phyloP scores from a whole-genome alignment of 2,797 vertebrate genomes.

The Pseudocheirus occidentalis region DNA sequence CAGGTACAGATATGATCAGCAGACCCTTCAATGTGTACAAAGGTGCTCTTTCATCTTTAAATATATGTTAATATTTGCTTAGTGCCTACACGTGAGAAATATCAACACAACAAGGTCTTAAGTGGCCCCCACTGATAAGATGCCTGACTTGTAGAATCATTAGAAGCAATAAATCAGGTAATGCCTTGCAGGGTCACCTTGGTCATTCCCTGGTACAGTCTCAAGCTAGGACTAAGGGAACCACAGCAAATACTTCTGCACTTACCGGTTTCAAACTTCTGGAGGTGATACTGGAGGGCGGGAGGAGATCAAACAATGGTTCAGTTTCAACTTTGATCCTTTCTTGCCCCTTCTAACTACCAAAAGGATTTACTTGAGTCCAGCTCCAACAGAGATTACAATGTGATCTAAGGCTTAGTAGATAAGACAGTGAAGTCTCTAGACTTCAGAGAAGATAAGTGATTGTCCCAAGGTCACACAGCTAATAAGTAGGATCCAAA shows the following conservation, averaged over 20 bases:
- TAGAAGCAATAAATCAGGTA: not conserved
- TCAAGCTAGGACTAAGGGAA: not conserved
- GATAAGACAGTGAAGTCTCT: not conserved
- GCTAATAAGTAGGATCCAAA: not conserved
- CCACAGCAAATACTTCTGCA: not conserved
- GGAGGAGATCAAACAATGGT: not conserved
- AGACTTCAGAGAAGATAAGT: not conserved
- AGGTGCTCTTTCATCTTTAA: conserved; percentile 35
- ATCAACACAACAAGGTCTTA: not conserved
- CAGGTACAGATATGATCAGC: not conserved
- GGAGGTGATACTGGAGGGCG: too few relatives aligned
- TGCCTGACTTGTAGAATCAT: not conserved
- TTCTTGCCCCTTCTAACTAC: not conserved
- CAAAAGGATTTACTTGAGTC: not conserved
- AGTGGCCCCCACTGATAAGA: not conserved
- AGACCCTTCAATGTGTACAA: not conserved
- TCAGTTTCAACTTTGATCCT: not conserved
- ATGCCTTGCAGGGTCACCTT: not conserved
- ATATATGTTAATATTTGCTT: conserved; percentile 37
- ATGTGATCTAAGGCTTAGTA: not conserved
- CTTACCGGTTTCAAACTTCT: not conserved
- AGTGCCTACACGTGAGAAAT: not conserved
- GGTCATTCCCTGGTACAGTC: not conserved
- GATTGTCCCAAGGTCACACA: not conserved
- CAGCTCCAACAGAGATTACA: not conserved